phyloP scores from a whole-genome alignment of 2,888 invertebrate species.

The Lottia scabra region DNA sequence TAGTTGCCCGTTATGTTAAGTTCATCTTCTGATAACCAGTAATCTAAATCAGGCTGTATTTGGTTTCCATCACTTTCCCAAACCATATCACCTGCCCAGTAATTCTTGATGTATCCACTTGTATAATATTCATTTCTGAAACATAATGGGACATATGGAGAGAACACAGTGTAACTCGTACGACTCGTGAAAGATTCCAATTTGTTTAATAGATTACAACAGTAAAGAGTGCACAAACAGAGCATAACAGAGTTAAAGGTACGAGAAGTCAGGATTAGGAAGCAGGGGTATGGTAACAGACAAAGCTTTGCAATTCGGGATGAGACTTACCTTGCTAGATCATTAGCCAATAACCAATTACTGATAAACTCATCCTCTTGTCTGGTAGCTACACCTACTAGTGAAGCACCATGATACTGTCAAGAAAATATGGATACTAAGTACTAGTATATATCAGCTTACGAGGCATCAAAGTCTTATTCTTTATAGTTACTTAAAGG shows the following conservation, averaged over 20 bases:
- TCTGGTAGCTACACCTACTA: constrained; percentile 31
- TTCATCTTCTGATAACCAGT: constrained; percentile 55
- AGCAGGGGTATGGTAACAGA: neutral
- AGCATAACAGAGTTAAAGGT: neutral
- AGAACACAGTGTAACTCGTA: neutral
- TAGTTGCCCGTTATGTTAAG: constrained; percentile 68
- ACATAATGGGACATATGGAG: no score
- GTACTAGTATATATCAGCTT: no score
- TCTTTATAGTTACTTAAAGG: no score
- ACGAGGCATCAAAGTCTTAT: no score
- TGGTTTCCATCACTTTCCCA: constrained; percentile 81
- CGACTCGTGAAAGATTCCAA: no score
- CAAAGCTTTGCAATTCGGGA: neutral
- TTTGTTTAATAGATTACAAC: no score
- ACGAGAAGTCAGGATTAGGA: no score
- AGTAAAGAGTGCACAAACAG: no score
- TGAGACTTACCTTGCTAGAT: constrained; percentile 15
- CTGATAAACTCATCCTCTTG: constrained; percentile 37
- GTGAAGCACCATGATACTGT: constrained; percentile 33
- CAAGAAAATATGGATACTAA: constrained; percentile 14
- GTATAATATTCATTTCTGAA: constrained; percentile 84
- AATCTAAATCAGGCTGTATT: constrained; percentile 39
- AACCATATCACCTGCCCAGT: constrained; percentile 31
- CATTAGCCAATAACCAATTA: constrained; percentile 35
- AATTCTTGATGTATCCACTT: constrained; percentile 73